Conservation (phyloP, 2,797 vertebrate genomes). For the Pitangus sulphuratus region DNA sequence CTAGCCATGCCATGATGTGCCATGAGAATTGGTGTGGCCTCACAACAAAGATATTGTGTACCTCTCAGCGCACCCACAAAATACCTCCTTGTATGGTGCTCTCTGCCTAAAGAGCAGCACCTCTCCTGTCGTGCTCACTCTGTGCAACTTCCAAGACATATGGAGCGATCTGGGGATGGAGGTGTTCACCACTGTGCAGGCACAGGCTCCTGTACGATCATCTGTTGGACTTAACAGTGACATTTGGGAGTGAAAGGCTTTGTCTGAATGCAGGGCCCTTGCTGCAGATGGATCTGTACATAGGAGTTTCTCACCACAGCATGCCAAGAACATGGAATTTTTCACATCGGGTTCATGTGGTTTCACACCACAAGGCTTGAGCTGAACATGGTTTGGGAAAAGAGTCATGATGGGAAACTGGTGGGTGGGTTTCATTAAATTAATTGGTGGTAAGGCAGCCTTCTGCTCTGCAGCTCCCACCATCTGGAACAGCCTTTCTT, state of each 20-base stretch:
- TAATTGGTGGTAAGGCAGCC: slow-evolving; percentile 56
- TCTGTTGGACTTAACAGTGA: not conserved
- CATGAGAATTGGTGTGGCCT: not conserved
- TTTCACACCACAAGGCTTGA: slow-evolving; percentile 22
- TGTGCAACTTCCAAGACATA: accelerated
- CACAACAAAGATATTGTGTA: too few relatives aligned
- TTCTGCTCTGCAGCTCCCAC: slow-evolving; percentile 39
- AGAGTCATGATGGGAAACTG: slow-evolving; percentile 48
- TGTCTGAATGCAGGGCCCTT: not conserved
- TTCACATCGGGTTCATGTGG: slow-evolving; percentile 17
- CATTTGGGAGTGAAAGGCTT: not conserved
- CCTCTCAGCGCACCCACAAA: accelerated
- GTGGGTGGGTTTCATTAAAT: slow-evolving; percentile 54
- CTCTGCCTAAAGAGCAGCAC: not conserved
- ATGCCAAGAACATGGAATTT: not conserved
- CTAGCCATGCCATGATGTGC: not conserved
- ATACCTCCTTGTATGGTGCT: not conserved
- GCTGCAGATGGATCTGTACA: not conserved
- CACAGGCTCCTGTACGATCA: not conserved
- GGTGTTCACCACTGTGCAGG: not conserved
- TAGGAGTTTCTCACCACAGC: not conserved
- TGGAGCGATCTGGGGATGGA: accelerated
- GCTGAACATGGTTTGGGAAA: not conserved
- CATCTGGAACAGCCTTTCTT: slow-evolving; percentile 64
- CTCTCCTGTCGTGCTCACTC: not conserved